These are phyloP conservation scores for Nebria brevicollis DNA, from an alignment of 2,888 invertebrate genomes.

Conservation along the genomic window DNA sequence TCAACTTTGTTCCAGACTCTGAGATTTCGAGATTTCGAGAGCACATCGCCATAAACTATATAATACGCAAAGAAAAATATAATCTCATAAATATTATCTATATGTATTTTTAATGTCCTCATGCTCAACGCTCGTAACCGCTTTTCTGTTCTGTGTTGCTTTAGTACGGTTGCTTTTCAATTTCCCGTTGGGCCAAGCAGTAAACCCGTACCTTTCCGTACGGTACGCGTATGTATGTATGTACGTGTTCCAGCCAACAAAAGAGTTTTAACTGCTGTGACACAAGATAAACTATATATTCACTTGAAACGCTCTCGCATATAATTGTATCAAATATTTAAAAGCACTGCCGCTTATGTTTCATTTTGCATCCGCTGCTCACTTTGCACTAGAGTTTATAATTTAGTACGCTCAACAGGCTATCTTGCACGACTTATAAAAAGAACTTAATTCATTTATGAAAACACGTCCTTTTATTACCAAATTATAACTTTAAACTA, in stretches of 20 bases:
- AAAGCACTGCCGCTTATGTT: not conserved
- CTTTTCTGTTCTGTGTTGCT: not conserved
- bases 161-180: constrained; percentile 26
- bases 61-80: constrained; percentile 31
- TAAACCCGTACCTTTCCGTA: not conserved
- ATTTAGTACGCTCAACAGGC: not conserved
- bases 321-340: constrained; percentile 1
- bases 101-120: constrained; percentile 43
- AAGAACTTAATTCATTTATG: not conserved
- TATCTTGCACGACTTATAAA: not conserved
- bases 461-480: not conserved
- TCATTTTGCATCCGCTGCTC: not conserved
- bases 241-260: not conserved
- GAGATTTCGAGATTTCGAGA: constrained; percentile 41
- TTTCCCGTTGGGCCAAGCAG: constrained; percentile 18
- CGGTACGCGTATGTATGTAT: not conserved
- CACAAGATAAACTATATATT: not conserved
- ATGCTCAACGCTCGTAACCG: constrained; percentile 11
- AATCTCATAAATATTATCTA: constrained; percentile 46
- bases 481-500: too few species aligned
- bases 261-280: not conserved
- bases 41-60: constrained; percentile 32
- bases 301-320: constrained; percentile 1
- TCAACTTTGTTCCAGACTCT: constrained; percentile 17
- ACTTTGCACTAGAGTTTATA: not conserved